A percentile compares a stretch with the other conserved stretches of the same genome.
Evolutionary conservation across 2,888 invertebrate genomes (phyloP).

Genomic region (Molanna angustata): DNA sequence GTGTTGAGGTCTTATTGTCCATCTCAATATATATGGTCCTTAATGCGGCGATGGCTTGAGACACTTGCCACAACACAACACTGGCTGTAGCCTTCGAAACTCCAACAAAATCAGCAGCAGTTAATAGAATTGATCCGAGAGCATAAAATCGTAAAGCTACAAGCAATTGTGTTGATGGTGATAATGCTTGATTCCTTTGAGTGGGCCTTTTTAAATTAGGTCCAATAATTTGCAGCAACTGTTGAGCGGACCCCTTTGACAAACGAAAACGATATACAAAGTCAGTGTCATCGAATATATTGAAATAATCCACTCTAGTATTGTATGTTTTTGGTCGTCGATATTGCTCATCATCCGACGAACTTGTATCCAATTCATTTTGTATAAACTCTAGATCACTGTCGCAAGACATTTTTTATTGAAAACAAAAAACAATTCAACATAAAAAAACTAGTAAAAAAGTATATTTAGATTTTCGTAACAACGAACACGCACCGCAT

Average conservation of each 20-base stretch:
- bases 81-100: conserved; percentile 4
- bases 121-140: background rate
- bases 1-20: background rate
- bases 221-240: background rate
- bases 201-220: background rate
- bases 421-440: no score
- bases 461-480: no score
- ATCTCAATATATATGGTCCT: background rate
- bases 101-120: background rate
- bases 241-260: background rate
- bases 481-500: no score
- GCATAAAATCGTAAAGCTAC: background rate
- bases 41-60: conserved; percentile 5
- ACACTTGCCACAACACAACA: conserved; percentile 2
- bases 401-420: no score
- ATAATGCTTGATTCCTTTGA: background rate
- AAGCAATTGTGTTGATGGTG: background rate
- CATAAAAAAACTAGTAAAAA: no score
- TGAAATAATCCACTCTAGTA: no score
- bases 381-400: no score
- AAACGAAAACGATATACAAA: background rate
- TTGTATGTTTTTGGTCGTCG: no score
- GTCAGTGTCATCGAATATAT: background rate
- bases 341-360: no score
- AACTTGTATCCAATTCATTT: no score